phyloP scores from a whole-genome alignment of 1,140 invertebrate species.

The Pseudomyrmex concolor region DNA sequence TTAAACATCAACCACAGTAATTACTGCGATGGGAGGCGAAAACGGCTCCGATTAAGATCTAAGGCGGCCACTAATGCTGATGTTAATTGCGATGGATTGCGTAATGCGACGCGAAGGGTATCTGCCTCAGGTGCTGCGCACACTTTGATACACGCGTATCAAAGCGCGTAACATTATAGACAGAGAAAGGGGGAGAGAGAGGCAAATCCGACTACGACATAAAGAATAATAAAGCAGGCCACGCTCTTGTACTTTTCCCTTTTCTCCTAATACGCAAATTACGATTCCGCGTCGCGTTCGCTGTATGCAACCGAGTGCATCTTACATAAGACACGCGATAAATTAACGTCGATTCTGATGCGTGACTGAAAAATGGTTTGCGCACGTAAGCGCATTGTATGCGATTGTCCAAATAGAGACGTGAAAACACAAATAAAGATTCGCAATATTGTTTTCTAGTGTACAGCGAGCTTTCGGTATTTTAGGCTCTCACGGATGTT shows the following conservation, averaged over 20 bases:
- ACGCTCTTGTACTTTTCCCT: conserved; percentile 69
- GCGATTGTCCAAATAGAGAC: conserved; percentile 48
- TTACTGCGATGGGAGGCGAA: conserved; percentile 68
- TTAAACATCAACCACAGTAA: conserved; percentile 70
- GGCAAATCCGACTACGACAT: conserved; percentile 11
- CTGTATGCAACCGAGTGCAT: conserved; percentile 11
- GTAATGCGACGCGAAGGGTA: conserved; percentile 65
- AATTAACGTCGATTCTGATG: conserved; percentile 35
- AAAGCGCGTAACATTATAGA: conserved; percentile 26
- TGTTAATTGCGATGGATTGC: conserved; percentile 76
- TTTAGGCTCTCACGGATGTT: conserved; percentile 20
- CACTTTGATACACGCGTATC: conserved; percentile 43
- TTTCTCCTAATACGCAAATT: conserved; percentile 59
- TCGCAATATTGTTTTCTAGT: conserved; percentile 26
- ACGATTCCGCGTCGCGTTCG: conserved; percentile 31
- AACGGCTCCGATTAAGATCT: conserved; percentile 72
- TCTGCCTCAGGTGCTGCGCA: conserved; percentile 25
- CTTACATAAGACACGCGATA: conserved; percentile 33
- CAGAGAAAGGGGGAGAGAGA: background rate
- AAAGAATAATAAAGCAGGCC: conserved; percentile 43
- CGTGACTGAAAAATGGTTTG: conserved; percentile 19
- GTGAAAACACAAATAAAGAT: conserved; percentile 37
- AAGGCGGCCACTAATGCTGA: conserved; percentile 69
- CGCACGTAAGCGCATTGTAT: background rate
- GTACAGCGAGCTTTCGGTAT: conserved; percentile 12